Percentiles rank a stretch among this genome's conserved stretches.
These are phyloP conservation scores for Syrista parreyssii DNA, from an alignment of 2,888 invertebrate species.

Conservation along the genomic window DNA sequence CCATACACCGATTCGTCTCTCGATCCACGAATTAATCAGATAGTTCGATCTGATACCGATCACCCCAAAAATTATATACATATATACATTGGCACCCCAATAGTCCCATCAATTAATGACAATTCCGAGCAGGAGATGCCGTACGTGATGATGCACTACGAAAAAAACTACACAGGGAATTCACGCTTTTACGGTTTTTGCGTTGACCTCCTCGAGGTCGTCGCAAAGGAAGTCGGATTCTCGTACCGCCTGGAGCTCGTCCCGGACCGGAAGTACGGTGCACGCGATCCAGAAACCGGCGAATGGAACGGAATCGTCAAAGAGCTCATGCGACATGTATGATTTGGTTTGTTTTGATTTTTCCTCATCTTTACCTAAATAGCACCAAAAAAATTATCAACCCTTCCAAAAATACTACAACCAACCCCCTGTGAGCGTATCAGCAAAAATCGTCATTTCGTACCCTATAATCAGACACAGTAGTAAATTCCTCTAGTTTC, in stretches of 20 bases:
- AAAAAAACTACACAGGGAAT: constrained; percentile 79
- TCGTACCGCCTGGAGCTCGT: constrained; percentile 78
- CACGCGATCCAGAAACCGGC: constrained; percentile 71
- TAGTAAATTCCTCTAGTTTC: neutral
- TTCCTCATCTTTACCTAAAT: constrained; percentile 1
- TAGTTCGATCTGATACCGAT: neutral
- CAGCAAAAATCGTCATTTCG: neutral
- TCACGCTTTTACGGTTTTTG: constrained; percentile 83
- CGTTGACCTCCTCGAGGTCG: constrained; percentile 78
- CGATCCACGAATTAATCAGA: neutral
- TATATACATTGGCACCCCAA: neutral
- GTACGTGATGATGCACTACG: constrained; percentile 79
- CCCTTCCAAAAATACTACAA: neutral
- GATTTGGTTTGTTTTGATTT: constrained; percentile 61
- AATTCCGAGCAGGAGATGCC: constrained; percentile 72
- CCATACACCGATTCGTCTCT: neutral
- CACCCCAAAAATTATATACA: neutral
- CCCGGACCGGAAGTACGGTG: constrained; percentile 77
- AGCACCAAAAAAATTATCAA: neutral
- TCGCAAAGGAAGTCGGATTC: constrained; percentile 77
- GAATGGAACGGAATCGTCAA: constrained; percentile 79
- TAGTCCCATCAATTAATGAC: neutral
- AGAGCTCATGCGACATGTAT: constrained; percentile 79
- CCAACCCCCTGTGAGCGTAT: neutral
- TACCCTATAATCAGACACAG: neutral